Conservation (phyloP, 2,888 invertebrate genomes). For the Napeogenes inachia region DNA sequence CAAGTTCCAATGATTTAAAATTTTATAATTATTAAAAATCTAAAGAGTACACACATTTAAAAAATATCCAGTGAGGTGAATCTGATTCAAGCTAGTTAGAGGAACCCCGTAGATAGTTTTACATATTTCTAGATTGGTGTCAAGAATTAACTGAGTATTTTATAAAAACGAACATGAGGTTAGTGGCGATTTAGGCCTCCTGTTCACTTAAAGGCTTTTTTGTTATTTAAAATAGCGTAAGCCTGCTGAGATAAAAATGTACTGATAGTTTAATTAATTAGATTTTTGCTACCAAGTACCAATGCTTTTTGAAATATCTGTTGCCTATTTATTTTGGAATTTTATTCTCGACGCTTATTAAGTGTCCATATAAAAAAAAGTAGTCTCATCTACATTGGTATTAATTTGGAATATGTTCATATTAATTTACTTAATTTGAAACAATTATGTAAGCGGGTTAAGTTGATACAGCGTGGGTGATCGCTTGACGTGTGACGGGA, state of each 20-base stretch:
- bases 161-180: neutral
- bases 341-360: neutral
- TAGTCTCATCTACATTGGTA: neutral
- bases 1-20: too few species aligned
- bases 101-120: neutral
- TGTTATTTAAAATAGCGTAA: slow-evolving; percentile 21
- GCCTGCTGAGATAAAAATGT: slow-evolving; percentile 1
- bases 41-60: too few species aligned
- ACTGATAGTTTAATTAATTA: slow-evolving; percentile 4
- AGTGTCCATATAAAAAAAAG: too few species aligned
- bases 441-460: slow-evolving; percentile 20
- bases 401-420: neutral
- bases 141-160: neutral
- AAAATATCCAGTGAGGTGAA: too few species aligned
- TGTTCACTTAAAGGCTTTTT: slow-evolving; percentile 18
- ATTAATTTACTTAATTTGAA: slow-evolving; percentile 16
- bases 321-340: neutral
- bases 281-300: neutral
- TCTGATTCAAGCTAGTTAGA: neutral
- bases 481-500: neutral
- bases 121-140: neutral
- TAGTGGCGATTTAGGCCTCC: slow-evolving; percentile 18
- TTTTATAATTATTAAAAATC: too few species aligned
- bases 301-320: neutral
- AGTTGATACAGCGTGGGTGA: slow-evolving; percentile 16